Conservation (phyloP, 2,888 invertebrate genomes). For the Habrosyne pyritoides region DNA sequence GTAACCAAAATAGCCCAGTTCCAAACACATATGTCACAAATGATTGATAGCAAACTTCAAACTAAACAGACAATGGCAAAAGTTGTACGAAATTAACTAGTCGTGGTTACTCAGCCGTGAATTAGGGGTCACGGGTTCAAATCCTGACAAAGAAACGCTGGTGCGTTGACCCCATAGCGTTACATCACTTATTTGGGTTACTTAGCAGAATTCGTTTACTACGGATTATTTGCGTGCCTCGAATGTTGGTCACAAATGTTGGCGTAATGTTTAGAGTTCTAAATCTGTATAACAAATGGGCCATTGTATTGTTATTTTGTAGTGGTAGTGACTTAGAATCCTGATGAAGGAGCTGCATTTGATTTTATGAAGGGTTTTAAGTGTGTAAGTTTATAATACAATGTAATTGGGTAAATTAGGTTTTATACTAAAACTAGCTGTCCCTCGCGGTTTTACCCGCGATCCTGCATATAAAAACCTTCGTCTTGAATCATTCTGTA, state of each 20-base stretch:
- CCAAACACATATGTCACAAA: not conserved
- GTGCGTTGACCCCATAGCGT: constrained; percentile 46
- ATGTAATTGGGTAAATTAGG: too few species aligned
- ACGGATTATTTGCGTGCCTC: not conserved
- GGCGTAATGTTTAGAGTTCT: not conserved
- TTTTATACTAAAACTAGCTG: too few species aligned
- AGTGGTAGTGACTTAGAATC: too few species aligned
- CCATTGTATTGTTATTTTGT: too few species aligned
- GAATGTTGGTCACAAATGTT: not conserved
- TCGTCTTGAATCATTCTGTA: too few species aligned
- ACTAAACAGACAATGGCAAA: constrained; percentile 4
- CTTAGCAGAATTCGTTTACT: constrained; percentile 16
- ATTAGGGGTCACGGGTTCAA: constrained; percentile 58
- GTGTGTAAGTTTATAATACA: too few species aligned
- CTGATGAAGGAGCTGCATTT: too few species aligned
- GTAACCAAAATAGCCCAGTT: not conserved
- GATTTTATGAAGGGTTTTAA: too few species aligned
- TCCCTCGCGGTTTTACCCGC: too few species aligned
- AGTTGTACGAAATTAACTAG: constrained; percentile 9
- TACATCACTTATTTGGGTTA: constrained; percentile 54
- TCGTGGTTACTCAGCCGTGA: constrained; percentile 39
- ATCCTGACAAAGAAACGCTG: constrained; percentile 39
- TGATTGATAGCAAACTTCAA: not conserved
- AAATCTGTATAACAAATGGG: too few species aligned
- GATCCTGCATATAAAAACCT: too few species aligned